phyloP scores from a whole-genome alignment of 2,888 invertebrate species.

The Catocala fraxini region DNA sequence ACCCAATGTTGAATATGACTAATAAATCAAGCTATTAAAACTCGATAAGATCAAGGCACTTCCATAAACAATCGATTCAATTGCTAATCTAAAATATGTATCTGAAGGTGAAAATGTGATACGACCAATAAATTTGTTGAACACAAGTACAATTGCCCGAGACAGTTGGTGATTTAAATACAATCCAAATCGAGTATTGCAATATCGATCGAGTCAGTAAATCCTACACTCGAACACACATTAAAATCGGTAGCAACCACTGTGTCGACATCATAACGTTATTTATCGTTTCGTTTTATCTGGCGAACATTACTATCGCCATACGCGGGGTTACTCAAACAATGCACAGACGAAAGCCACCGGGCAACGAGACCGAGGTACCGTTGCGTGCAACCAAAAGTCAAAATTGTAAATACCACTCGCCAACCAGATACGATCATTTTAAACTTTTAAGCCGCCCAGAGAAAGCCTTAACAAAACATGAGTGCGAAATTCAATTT shows the following conservation, averaged over 20 bases:
- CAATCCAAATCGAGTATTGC: slow-evolving; percentile 53
- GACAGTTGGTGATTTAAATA: slow-evolving; percentile 57
- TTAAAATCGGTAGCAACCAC: slow-evolving; percentile 68
- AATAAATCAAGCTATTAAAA: slow-evolving; percentile 11
- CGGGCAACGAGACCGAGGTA: slow-evolving; percentile 63
- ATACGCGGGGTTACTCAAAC: slow-evolving; percentile 46
- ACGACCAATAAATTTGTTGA: slow-evolving; percentile 54
- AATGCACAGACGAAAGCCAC: slow-evolving; percentile 46
- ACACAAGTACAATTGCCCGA: slow-evolving; percentile 49
- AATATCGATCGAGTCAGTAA: slow-evolving; percentile 66
- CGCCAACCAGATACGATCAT: slow-evolving; percentile 67
- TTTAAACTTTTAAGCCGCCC: slow-evolving; percentile 55
- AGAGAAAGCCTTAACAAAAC: slow-evolving; percentile 66
- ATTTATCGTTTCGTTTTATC: slow-evolving; percentile 71
- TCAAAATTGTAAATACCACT: slow-evolving; percentile 61
- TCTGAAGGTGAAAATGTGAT: slow-evolving; percentile 41
- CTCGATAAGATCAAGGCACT: slow-evolving; percentile 24
- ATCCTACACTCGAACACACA: slow-evolving; percentile 65
- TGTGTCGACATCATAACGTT: slow-evolving; percentile 68
- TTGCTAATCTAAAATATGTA: slow-evolving; percentile 41
- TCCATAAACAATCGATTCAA: slow-evolving; percentile 39
- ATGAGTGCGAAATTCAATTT: slow-evolving; percentile 60
- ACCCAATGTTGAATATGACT: neutral
- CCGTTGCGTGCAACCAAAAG: slow-evolving; percentile 62
- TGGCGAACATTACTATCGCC: slow-evolving; percentile 46